These are phyloP conservation scores for Lasiommata megera DNA, from an alignment of 2,888 invertebrate species.

Conservation along the genomic window DNA sequence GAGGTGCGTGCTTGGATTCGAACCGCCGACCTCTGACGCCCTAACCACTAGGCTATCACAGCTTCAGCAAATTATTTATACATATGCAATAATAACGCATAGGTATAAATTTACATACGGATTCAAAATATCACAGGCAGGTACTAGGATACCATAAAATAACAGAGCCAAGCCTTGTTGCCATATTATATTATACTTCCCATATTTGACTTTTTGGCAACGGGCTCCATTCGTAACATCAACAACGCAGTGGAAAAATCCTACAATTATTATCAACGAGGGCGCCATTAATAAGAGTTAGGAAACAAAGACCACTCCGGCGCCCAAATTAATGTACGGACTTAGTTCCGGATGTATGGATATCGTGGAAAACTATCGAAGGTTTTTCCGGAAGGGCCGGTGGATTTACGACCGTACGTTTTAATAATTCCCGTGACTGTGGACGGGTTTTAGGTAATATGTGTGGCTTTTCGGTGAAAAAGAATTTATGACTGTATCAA, in stretches of 20 bases:
- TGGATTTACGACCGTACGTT: constrained; percentile 16
- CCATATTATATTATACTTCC: too few species aligned
- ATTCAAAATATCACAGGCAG: too few species aligned
- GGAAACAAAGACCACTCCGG: constrained; percentile 7
- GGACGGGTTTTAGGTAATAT: not conserved
- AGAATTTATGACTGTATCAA: not conserved
- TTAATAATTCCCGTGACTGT: constrained; percentile 13
- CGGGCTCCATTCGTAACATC: not conserved
- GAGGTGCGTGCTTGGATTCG: too few species aligned
- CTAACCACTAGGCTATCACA: too few species aligned
- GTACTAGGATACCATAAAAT: too few species aligned
- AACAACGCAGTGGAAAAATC: constrained; percentile 5
- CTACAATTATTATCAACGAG: constrained; percentile 20
- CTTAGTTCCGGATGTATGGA: constrained; percentile 21
- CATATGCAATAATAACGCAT: too few species aligned
- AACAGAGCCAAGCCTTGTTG: too few species aligned
- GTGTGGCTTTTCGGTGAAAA: not conserved
- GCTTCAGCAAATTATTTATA: too few species aligned
- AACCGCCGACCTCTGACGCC: too few species aligned
- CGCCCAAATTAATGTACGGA: constrained; percentile 21
- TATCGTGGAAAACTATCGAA: constrained; percentile 4
- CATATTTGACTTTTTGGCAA: too few species aligned
- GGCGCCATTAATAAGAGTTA: constrained; percentile 26
- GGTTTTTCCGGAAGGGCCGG: constrained; percentile 7
- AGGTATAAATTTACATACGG: too few species aligned